Percentiles rank a stretch among this genome's conserved stretches.
Conservation (phyloP, 2,797 vertebrate species). For the Phrynocephalus forsythii region DNA sequence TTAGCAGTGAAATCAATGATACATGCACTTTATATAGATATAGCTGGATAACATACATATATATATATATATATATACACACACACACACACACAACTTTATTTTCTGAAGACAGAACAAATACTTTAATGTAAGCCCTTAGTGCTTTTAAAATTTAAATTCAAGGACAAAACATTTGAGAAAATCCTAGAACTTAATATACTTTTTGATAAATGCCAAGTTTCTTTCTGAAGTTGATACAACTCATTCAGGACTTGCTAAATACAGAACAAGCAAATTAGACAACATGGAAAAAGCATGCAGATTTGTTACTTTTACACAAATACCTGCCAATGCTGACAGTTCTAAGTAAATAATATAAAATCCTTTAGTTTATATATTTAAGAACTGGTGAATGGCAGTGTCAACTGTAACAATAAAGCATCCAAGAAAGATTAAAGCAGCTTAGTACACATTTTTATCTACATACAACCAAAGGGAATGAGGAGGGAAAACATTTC, state of each 20-base stretch:
- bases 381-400: slow-evolving; percentile 34
- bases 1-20: slow-evolving; percentile 3
- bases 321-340: slow-evolving; percentile 47
- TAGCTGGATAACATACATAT: slow-evolving; percentile 4
- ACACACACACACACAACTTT: slow-evolving; percentile 53
- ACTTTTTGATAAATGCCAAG: slow-evolving; percentile 35
- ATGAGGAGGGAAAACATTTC: slow-evolving; percentile 51
- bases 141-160: slow-evolving; percentile 67
- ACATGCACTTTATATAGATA: neutral
- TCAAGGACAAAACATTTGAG: slow-evolving; percentile 55
- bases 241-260: slow-evolving; percentile 65
- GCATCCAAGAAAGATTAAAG: slow-evolving; percentile 43
- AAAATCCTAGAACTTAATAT: slow-evolving; percentile 49
- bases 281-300: slow-evolving; percentile 41
- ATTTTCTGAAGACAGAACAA: slow-evolving; percentile 72
- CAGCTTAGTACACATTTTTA: slow-evolving; percentile 34
- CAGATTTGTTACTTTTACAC: slow-evolving; percentile 32
- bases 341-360: slow-evolving; percentile 57
- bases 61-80: slow-evolving; percentile 54
- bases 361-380: slow-evolving; percentile 43
- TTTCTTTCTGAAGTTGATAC: slow-evolving; percentile 65
- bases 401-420: slow-evolving; percentile 45
- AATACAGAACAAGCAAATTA: slow-evolving; percentile 39
- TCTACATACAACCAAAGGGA: neutral
- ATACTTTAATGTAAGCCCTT: slow-evolving; percentile 73